Base-by-base conservation (phyloP, 2,888 invertebrate species). In the Ctenicera cuprea region DNA sequence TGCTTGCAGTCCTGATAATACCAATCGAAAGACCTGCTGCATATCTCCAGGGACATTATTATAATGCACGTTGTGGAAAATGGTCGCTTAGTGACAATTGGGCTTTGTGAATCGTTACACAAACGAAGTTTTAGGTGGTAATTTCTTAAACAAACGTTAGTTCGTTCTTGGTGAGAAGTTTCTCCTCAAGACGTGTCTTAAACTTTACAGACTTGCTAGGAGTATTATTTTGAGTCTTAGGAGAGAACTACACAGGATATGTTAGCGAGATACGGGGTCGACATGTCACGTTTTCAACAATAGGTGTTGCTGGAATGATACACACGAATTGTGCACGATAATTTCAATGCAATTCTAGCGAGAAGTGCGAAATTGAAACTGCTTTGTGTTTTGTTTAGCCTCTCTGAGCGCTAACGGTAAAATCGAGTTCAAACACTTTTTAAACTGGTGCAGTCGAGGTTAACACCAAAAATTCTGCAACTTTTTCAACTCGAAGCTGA, bases 1-100 rank as follows among this genome's bases (percentile, higher is more conserved):
- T 57, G 67, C 57, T 67, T 30, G 67, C 57, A 48, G 48, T 59
- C 57, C 30, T 57, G 66, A 67, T 67, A 67, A 67, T 45, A 66
- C 43, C 37, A 57, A 65, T 48, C 16, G 22, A 26, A 18, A 22
- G 37, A 43, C 62, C 26, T 26, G 2, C 26, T n/a, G 62, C 18
- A 52, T 30, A 37, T 37, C 14, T n/a, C 16, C 0, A 2, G 33
- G 1, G 37, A 50, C 50, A 50, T 65, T 37, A 30, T 65, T 37
- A 30, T 65, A 65, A 65, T 48, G 45, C 30, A 20, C 45, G 18
- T 33, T 8, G 7, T 45, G 50, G 16, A 30, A 22, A 63, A 48
- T 26, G 30, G 64, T 64, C 64, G 64, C 64, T 48, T 33, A 30
- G 45, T 64, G 50, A 64, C 64, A 64, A 48, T 48, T 45, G 43